These are phyloP conservation scores for Bombus waltoni DNA, from an alignment of 1,140 invertebrate species.

Conservation along the genomic window DNA sequence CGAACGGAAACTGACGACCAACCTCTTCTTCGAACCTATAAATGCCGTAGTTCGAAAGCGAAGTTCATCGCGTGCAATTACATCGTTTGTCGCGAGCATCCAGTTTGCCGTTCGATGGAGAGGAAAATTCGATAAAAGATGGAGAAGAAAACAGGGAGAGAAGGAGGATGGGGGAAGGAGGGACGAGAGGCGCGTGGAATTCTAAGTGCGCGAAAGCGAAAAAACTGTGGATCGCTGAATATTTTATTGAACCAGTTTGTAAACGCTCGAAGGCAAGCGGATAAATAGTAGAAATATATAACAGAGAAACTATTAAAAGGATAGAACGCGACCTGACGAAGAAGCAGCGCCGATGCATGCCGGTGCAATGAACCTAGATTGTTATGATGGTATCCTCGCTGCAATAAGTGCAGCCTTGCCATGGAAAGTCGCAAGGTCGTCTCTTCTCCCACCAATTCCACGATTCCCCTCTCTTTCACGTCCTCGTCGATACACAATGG, in stretches of 20 bases:
- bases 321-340: neutral
- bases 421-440: conserved; percentile 69
- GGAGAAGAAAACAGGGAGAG: neutral
- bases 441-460: conserved; percentile 59
- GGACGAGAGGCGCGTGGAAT: neutral
- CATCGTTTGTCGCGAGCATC: neutral
- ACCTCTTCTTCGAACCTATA: conserved; percentile 23
- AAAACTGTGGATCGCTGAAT: neutral
- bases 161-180: neutral
- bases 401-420: conserved; percentile 67
- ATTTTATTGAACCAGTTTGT: neutral
- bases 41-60: neutral
- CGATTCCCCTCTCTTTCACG: conserved; percentile 35
- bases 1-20: neutral
- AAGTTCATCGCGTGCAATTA: neutral
- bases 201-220: neutral
- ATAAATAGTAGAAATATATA: neutral
- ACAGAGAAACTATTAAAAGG: neutral
- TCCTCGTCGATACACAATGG: conserved; percentile 5
- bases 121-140: conserved; percentile 10
- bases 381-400: conserved; percentile 57
- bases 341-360: neutral
- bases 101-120: neutral
- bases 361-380: conserved; percentile 63
- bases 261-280: neutral